Evolutionary conservation across 1,140 invertebrate genomes (phyloP), one percentile per base, ranked within the genome.

Genomic region (Mylabris phalerata): DNA sequence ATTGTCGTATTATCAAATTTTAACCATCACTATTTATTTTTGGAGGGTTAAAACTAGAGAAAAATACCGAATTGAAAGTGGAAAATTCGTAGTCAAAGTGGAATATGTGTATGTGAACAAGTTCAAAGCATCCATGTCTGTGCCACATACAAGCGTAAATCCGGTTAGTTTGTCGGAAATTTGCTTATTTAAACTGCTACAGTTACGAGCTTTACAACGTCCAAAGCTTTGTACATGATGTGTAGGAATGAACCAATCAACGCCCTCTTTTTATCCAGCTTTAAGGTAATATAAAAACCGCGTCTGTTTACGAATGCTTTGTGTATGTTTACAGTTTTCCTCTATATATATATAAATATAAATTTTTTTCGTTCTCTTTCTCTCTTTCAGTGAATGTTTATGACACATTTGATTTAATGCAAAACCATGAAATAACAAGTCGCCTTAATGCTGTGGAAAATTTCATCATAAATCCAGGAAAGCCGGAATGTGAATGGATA

Each of bases 151-250:
- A 63, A 57, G 50, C 52, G 52, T 32, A 63, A 56, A 63, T 59
- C 55, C 49, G 62, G 56, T 54, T 50, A 48, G 39, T 54, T 61
- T 61, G 52, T 60, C 52, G 59, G 52, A 64, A 60, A 62, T 60
- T 65, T 65, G 63, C 63, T 65, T 65, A 65, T 65, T 65, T 19
- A 19, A 19, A 19, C 19, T 65, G 55, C 63, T 60, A 59, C 60
- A 7, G 60, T 65, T 62, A 62, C 60, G 62, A 65, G 49, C 41
- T 63, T 63, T 19, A 63, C 54, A 40, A 51, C 61, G 57, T 52
- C 27, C 45, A 13, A 49, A 58, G 61, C 57, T 60, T 63, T 63
- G 57, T 57, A 56, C 59, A 50, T 59, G 61, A 62, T 62, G 61
- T 40, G 19, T 59, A 63, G 56, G 60, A 63, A 60, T 63, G 61